Base-by-base conservation (phyloP, 2,113 vertebrate genomes). In the Gobiocypris rarus region DNA sequence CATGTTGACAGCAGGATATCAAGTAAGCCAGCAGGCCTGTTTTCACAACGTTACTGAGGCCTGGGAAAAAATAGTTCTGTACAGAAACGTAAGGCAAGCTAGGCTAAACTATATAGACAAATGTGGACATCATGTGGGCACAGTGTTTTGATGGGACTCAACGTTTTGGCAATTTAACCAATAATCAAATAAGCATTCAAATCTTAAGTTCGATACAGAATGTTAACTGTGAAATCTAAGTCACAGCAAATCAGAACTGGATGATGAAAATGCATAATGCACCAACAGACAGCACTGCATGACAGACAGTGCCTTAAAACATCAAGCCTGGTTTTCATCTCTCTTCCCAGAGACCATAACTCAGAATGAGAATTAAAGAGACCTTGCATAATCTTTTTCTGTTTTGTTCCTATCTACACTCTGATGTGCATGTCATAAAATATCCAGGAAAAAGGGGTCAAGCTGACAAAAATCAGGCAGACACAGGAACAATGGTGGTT, bases 401-500 rank as follows among this genome's bases (percentile, higher is more conserved):
- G 14, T 38, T 31, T 28, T 31, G 10, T 14, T 45, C 43, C 26
- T 45, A 43, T 67, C 15, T 67, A 67, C 48, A 17, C 45, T 34
- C 9, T n/a, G 9, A 14, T 50, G 24, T 65, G 17, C 26, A 67
- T 52, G 26, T 50, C 63, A 70, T n/a, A 70, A 70, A 82, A 63
- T 71, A 9, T 43, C n/a, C 15, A 58, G 26, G 22, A n/a, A 73
- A 81, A 82, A 45, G 50, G 59, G 67, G 83, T 75, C 28, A 50
- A 78, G 78, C 41, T 75, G 74, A 86, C 45, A 79, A 65, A 75
- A 82, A 82, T 82, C 83, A 79, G n/a, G 38, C 86, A 87, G 81
- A 79, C 58, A 48, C 63, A 41, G 61, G 75, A 84, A 89, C 83
- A 83, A 78, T 85, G 81, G 63, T 50, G 81, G 81, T 85, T 89